Conservation (phyloP, 1,140 invertebrate genomes). For the Portunus trituberculatus region DNA sequence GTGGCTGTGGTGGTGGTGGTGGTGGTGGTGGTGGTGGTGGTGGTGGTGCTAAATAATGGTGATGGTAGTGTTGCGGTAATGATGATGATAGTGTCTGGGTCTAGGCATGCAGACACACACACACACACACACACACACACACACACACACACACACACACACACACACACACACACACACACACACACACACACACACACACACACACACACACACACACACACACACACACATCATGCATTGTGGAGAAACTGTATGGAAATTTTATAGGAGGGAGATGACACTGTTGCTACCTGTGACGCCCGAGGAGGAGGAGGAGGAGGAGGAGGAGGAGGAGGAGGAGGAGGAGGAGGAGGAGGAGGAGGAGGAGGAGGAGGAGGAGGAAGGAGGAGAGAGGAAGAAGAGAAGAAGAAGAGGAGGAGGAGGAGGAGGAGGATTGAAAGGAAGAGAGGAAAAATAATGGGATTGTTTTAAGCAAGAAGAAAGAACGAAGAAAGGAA, state of each 20-base stretch:
- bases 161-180: constrained; percentile 9
- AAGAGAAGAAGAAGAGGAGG: background rate
- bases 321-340: background rate
- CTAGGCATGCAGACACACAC: background rate
- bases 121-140: constrained; percentile 26
- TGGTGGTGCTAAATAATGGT: background rate
- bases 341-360: background rate
- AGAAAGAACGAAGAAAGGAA: background rate
- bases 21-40: background rate
- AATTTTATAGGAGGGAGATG: background rate
- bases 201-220: background rate
- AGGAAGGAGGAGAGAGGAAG: background rate
- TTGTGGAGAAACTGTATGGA: background rate
- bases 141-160: constrained; percentile 26
- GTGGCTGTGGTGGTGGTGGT: no score
- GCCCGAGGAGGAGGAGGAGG: background rate
- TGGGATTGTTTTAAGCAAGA: background rate
- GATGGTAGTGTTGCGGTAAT: background rate
- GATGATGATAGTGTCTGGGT: no score
- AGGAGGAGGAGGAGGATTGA: background rate
- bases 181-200: background rate
- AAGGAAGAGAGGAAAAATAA: background rate
- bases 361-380: background rate
- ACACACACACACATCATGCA: background rate
- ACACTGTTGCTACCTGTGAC: no score